Conservation (phyloP, 2,888 invertebrate genomes). For the Scrobipalpa atriplicella region DNA sequence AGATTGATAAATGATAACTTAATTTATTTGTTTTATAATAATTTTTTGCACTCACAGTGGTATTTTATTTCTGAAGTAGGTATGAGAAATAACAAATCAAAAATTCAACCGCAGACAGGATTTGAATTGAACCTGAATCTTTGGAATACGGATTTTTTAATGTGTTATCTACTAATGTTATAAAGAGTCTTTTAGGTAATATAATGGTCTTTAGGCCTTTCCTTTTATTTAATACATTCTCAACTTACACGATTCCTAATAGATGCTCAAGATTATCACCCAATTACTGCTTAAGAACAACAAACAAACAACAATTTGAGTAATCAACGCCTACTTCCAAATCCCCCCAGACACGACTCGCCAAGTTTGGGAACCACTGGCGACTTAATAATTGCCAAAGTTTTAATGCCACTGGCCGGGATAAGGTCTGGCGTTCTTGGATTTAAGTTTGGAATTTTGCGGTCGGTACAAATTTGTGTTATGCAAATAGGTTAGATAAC, state of each 20-base stretch:
- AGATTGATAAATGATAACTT: too few relatives aligned
- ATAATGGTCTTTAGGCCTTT: too few relatives aligned
- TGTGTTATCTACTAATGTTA: too few relatives aligned
- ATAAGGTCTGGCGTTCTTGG: not conserved
- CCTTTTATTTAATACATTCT: not conserved
- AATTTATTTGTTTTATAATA: too few relatives aligned
- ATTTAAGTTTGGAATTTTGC: not conserved
- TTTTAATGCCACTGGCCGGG: constrained; percentile 37
- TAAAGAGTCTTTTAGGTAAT: too few relatives aligned
- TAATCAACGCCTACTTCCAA: constrained; percentile 36
- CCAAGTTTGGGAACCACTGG: constrained; percentile 42
- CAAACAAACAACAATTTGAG: constrained; percentile 26
- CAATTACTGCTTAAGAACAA: not conserved
- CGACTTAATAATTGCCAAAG: constrained; percentile 47
- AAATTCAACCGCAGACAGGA: too few relatives aligned
- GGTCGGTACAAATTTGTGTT: not conserved
- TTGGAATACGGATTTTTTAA: too few relatives aligned
- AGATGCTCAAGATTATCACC: not conserved
- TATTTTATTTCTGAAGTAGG: too few relatives aligned
- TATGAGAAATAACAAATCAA: too few relatives aligned
- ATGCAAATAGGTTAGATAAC: not conserved
- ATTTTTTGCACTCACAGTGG: too few relatives aligned
- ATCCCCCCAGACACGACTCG: constrained; percentile 36
- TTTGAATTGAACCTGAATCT: too few relatives aligned
- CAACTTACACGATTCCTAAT: not conserved